phyloP scores from a whole-genome alignment of 2,888 invertebrate genomes.

The Eugnorisma glareosa region DNA sequence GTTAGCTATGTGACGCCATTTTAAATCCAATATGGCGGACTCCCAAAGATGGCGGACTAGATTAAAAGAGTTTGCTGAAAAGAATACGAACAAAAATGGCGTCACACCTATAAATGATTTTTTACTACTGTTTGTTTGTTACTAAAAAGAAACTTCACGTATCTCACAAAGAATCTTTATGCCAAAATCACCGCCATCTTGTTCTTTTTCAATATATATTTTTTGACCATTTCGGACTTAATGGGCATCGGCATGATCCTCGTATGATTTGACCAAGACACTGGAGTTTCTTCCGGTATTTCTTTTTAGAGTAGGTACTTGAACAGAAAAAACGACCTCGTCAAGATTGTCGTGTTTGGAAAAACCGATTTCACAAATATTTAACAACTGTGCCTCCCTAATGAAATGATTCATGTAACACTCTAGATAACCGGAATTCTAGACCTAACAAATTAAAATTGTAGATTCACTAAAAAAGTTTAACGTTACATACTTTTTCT shows the following conservation, averaged over 20 bases:
- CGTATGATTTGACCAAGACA: neutral
- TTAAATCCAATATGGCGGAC: neutral
- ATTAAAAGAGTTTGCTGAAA: neutral
- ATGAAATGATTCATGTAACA: neutral
- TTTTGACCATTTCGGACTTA: neutral
- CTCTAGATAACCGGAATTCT: too few species aligned
- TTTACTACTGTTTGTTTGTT: neutral
- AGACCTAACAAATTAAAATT: neutral
- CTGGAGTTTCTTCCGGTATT: neutral
- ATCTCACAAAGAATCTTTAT: neutral
- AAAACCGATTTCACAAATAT: neutral
- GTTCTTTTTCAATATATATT: neutral
- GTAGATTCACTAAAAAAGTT: too few species aligned
- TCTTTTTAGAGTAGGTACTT: neutral
- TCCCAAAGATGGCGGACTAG: neutral
- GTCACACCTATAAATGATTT: neutral
- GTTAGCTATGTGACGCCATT: too few species aligned
- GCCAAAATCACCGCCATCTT: neutral
- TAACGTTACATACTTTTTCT: too few species aligned
- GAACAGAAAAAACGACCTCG: neutral
- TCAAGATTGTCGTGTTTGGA: neutral
- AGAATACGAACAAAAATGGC: neutral
- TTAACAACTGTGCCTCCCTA: neutral
- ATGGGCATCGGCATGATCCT: neutral
- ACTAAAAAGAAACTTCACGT: neutral